Base-by-base conservation (phyloP, 2,888 invertebrate species). In the Pelosia muscerda region DNA sequence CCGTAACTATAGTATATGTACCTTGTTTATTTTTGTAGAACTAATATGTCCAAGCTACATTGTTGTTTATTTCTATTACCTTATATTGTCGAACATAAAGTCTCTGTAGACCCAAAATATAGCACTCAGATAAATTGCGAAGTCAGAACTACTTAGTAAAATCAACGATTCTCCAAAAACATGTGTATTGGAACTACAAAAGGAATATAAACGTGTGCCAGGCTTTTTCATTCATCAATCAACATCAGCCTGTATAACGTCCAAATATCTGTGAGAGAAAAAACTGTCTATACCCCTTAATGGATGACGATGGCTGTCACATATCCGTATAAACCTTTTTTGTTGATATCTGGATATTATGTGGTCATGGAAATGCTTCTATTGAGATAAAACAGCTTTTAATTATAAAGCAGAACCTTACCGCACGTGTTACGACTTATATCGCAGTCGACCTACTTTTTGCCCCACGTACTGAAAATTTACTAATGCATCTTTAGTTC, bases 141-240 rank as follows among this genome's bases (percentile, higher is more conserved):
- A 49, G 31, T 31, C 28, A 31, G 28, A 58, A 42, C 23, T 64
- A 64, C 57, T 54, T 25, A 34, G 4, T 28, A 4, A 28, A 58
- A 58, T 42, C 57, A 49, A 64, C 28, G 49, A 49, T 55, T 28
- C n/a, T 57, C 22, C 23, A 25, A 56, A n/a, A 34, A 57, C 49
- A 60, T 42, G 26, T 63, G 63, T 68, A 64, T 68, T 55, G 11
- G 34, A 34, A 11, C 42, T 60, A 64, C 28, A 64, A 67, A 62
- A n/a, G 54, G 22, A 60, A 64, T 57, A 67, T 63, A 54, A 57
- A 59, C 13, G 42, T 63, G 58, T 22, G 4, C 34, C n/a, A 55
- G 34, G 54, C 53, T 56, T 62, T 68, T 64, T 23, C 62, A 65
- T 68, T 64, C 71, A 73, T 73, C 73, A 73, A 71, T 73, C 73